Percentiles rank a stretch among this genome's conserved stretches.
phyloP scores from a whole-genome alignment of 2,888 invertebrate species.

The Ptilodon capucinus region DNA sequence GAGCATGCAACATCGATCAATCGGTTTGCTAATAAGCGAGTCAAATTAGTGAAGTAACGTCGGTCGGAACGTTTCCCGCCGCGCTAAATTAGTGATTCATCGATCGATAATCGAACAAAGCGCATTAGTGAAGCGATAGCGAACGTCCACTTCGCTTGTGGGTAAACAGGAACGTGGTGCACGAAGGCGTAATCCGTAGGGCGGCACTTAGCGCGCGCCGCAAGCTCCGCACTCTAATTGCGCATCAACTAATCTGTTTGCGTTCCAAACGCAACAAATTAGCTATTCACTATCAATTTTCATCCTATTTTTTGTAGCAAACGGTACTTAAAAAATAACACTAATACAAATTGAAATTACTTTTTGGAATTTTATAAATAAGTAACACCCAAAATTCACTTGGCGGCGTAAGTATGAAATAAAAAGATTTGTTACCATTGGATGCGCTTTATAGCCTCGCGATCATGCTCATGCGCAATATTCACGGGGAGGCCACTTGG shows the following conservation, averaged over 20 bases:
- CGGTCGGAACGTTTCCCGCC: slow-evolving; percentile 14
- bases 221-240: slow-evolving; percentile 76
- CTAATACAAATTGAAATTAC: too few species aligned
- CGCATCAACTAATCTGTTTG: slow-evolving; percentile 76
- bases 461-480: slow-evolving; percentile 16
- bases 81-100: slow-evolving; percentile 61
- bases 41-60: slow-evolving; percentile 18
- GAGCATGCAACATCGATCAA: slow-evolving; percentile 1
- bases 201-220: slow-evolving; percentile 74
- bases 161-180: slow-evolving; percentile 45
- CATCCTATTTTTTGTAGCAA: slow-evolving; percentile 7
- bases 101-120: slow-evolving; percentile 66
- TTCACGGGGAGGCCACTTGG: slow-evolving; percentile 26
- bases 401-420: too few species aligned
- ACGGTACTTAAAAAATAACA: neutral
- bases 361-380: too few species aligned
- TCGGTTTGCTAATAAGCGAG: slow-evolving; percentile 5
- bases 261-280: slow-evolving; percentile 64
- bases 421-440: slow-evolving; percentile 29
- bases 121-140: slow-evolving; percentile 67
- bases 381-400: too few species aligned
- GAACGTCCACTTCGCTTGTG: slow-evolving; percentile 70
- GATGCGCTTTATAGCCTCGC: slow-evolving; percentile 25
- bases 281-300: slow-evolving; percentile 35
- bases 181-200: slow-evolving; percentile 75